phyloP scores from a whole-genome alignment of 2,797 vertebrate species.

The Eulemur coronatus region DNA sequence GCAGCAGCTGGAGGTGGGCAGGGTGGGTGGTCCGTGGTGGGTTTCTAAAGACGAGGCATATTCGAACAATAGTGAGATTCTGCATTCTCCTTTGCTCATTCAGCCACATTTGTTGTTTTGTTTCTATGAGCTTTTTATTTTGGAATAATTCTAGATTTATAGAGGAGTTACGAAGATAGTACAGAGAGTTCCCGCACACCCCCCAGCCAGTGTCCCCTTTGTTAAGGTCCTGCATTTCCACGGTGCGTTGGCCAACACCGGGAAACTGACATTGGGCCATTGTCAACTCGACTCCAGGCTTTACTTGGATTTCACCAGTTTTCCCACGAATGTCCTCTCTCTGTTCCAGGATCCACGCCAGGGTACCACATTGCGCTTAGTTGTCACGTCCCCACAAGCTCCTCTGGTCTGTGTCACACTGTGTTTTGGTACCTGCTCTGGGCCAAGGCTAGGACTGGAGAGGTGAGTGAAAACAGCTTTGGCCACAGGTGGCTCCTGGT shows the following conservation, averaged over 20 bases:
- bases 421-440: neutral
- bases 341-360: neutral
- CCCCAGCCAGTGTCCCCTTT: fast-evolving
- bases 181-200: fast-evolving
- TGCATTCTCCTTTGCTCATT: fast-evolving
- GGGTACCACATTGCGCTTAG: fast-evolving
- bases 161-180: neutral
- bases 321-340: neutral
- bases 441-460: neutral
- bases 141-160: neutral
- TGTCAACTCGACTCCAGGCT: neutral
- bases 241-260: fast-evolving
- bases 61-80: fast-evolving
- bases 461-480: fast-evolving
- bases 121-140: neutral
- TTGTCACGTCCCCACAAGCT: neutral
- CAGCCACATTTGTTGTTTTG: neutral
- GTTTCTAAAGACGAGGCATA: neutral
- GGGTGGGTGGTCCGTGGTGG: fast-evolving
- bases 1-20: neutral
- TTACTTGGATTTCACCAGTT: neutral
- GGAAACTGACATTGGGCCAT: neutral
- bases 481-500: fast-evolving
- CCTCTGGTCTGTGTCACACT: neutral
- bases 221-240: fast-evolving